Evolutionary conservation across 2,113 vertebrate genomes (phyloP).

Genomic region (Ursus arctos): DNA sequence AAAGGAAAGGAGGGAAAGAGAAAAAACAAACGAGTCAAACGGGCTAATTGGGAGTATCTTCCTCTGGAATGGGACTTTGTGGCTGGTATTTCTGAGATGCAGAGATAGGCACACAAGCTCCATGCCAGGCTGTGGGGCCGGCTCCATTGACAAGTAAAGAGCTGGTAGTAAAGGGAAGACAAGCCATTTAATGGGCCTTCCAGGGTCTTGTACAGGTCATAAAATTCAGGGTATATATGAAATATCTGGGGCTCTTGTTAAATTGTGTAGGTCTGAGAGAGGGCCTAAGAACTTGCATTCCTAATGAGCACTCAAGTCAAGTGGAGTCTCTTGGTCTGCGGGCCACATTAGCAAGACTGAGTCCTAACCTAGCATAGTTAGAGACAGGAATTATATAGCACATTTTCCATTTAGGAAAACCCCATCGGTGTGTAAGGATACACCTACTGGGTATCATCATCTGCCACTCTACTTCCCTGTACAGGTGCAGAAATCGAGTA

Average conservation of each 20-base stretch:
- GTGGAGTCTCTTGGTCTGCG: neutral
- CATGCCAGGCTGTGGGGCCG: too few relatives aligned
- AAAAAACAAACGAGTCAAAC: neutral
- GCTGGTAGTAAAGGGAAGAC: neutral
- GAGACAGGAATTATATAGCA: fast-evolving
- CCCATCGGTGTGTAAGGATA: neutral
- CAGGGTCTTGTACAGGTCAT: neutral
- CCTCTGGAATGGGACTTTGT: neutral
- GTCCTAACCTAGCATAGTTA: neutral
- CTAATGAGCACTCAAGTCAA: neutral
- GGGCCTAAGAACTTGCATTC: neutral
- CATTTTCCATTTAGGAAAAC: neutral
- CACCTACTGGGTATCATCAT: too few relatives aligned
- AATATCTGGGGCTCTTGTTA: neutral
- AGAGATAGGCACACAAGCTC: too few relatives aligned
- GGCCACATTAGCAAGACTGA: neutral
- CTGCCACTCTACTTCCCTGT: neutral
- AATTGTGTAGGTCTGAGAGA: neutral
- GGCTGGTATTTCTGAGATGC: neutral
- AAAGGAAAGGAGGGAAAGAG: neutral
- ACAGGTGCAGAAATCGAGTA: neutral
- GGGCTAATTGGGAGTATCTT: neutral
- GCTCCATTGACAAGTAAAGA: neutral
- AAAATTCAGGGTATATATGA: neutral
- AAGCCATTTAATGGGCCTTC: neutral